These are phyloP conservation scores for Panzeria rudis DNA, from an alignment of 2,888 invertebrate genomes.

Conservation along the genomic window DNA sequence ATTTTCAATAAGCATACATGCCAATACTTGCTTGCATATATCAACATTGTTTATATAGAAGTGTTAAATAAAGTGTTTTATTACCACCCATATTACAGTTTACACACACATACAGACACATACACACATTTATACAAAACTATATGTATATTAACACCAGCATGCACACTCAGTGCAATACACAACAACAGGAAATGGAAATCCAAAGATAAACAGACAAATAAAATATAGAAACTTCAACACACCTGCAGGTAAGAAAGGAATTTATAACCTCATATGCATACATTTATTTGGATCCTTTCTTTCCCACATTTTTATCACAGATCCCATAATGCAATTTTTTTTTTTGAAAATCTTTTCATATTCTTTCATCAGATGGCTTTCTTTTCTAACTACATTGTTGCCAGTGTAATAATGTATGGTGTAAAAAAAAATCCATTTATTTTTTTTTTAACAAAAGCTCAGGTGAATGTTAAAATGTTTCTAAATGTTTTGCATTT, in stretches of 20 bases:
- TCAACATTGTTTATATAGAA: conserved; percentile 33
- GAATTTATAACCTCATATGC: conserved; percentile 1
- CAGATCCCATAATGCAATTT: conserved; percentile 49
- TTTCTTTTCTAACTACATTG: conserved; percentile 30
- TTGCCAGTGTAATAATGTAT: conserved; percentile 42
- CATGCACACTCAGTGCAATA: neutral
- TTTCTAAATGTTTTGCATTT: conserved; percentile 53
- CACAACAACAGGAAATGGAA: conserved; percentile 56
- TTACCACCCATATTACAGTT: conserved; percentile 45
- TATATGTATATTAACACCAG: neutral
- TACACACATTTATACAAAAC: conserved; percentile 5
- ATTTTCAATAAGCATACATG: neutral
- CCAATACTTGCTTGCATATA: neutral
- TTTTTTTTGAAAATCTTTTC: neutral
- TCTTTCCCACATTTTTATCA: conserved; percentile 14
- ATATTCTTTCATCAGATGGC: conserved; percentile 16
- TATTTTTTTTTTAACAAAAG: neutral
- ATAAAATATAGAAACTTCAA: conserved; percentile 46
- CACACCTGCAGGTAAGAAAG: conserved; percentile 31
- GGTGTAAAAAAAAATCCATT: neutral
- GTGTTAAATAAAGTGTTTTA: conserved; percentile 70
- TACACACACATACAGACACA: neutral
- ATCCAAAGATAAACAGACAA: conserved; percentile 65
- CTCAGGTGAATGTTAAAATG: conserved; percentile 46
- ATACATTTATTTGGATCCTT: conserved; percentile 23